Base-by-base conservation (phyloP, 2,797 vertebrate genomes). In the Hoplostethus atlanticus region DNA sequence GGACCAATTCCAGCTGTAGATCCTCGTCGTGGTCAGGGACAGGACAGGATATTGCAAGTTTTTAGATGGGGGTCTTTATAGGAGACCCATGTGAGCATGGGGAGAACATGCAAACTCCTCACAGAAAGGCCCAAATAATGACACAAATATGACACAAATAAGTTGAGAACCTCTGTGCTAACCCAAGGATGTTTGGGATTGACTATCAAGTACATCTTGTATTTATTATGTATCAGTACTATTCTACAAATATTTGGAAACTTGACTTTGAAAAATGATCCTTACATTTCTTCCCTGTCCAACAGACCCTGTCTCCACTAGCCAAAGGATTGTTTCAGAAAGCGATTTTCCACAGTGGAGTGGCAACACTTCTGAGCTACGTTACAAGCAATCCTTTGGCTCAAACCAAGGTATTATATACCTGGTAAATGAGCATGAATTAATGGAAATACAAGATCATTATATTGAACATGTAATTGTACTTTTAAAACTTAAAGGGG, bases 301-400 rank as follows among this genome's bases (percentile, higher is more conserved):
- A 70, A 17, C 85, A 97, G 96, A 64, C 96, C 34, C 70, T 97
- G 30, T 96, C 96, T 79, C 96, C 95, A 10, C 77, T 94, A 83
- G 87, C 94, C 0, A 87, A 89, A 46, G 96, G 94, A 21, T 82
- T 98, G 56, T 97, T 97, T 88, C 96, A 97, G 7, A 95, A 83
- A 81, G 95, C 95, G 8, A 94, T 97, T 77, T 96, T 97, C 76
- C 92, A 97, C 85, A 97, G 96, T 56, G 96, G 96, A 3, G 94
- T 94, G 16, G 92, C 92, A 81, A 93, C 83, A 5, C 12, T 91
- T 6, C 87, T 85, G 5, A 34, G 64, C 16, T 90, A 89, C 72
- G 83, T 86, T 0, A 76, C 87, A 13, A 84, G 56, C 10, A 7
- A 88, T 2, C 82, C 89, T 6, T 11, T 82, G 60, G 2, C 3